Percentiles rank a stretch among this genome's conserved stretches.
These are phyloP conservation scores for Gnathonemus longibarbis DNA, from an alignment of 2,113 vertebrate species.

Conservation along the genomic window DNA sequence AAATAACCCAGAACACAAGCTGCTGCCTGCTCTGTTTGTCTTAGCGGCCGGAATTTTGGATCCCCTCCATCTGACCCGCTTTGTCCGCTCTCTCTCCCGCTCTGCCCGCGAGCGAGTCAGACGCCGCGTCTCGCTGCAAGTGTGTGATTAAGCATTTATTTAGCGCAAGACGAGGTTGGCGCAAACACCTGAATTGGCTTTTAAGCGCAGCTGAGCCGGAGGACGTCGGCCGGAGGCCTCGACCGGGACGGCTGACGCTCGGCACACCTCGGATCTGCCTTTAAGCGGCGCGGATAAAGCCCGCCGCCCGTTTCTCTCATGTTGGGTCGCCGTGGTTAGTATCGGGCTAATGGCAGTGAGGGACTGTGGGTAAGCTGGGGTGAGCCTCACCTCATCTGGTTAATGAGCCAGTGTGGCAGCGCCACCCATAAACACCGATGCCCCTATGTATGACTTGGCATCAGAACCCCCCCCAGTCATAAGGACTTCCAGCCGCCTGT, in stretches of 20 bases:
- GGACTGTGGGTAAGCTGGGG: background rate
- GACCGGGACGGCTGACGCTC: background rate
- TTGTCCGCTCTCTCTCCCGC: background rate
- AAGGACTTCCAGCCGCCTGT: background rate
- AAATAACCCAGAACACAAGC: constrained; percentile 18
- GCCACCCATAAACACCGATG: background rate
- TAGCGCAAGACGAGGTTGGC: background rate
- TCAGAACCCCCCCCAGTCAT: background rate
- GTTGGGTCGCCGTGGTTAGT: background rate
- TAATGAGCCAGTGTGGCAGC: background rate
- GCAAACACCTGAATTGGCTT: background rate
- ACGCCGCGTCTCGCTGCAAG: background rate
- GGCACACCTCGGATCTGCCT: background rate
- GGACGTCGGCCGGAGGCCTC: background rate
- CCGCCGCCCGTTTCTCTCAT: constrained; percentile 34
- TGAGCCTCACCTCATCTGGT: background rate
- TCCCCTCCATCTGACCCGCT: background rate
- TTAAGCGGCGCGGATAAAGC: constrained; percentile 33
- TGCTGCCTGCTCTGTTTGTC: background rate
- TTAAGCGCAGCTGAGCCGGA: background rate
- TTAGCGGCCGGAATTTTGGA: background rate
- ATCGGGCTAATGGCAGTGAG: background rate
- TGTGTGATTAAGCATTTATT: background rate
- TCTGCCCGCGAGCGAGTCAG: background rate
- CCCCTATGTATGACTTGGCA: background rate